phyloP scores from a whole-genome alignment of 2,113 vertebrate genomes.

The Oncorhynchus masou region DNA sequence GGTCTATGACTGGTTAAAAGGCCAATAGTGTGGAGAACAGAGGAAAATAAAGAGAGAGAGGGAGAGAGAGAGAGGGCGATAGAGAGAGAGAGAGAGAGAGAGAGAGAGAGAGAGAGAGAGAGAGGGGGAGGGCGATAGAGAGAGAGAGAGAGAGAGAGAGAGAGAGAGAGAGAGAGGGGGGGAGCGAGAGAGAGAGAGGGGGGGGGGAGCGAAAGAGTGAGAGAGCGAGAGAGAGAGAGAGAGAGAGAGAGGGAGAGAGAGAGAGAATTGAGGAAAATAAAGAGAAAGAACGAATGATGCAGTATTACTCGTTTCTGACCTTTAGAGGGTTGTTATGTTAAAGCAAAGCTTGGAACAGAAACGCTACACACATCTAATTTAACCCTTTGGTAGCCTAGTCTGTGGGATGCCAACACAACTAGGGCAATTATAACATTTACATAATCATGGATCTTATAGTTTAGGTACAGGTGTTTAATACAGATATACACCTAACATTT shows the following conservation, averaged over 20 bases:
- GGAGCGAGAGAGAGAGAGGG: too few species aligned
- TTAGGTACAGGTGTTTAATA: too few species aligned
- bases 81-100: too few species aligned
- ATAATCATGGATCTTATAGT: too few species aligned
- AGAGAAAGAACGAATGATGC: conserved; percentile 16
- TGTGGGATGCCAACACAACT: too few species aligned
- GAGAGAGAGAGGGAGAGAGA: too few species aligned
- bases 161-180: fast-evolving
- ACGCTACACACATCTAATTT: conserved; percentile 9
- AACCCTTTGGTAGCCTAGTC: neutral
- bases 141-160: too few species aligned
- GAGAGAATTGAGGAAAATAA: conserved; percentile 30
- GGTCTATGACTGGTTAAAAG: conserved; percentile 38
- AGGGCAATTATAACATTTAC: too few species aligned
- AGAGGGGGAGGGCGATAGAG: fast-evolving
- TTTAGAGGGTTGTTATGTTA: conserved; percentile 50
- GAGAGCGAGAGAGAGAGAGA: too few species aligned
- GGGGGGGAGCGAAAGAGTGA: too few species aligned
- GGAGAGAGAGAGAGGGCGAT: conserved; percentile 11
- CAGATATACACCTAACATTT: too few species aligned
- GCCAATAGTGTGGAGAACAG: conserved; percentile 36
- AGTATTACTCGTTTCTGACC: conserved; percentile 42
- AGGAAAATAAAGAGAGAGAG: conserved; percentile 33
- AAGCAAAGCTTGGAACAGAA: neutral
- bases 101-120: fast-evolving